These are phyloP conservation scores for Microctenopoma lineatum DNA, from an alignment of 2,797 vertebrate species.

Conservation along the genomic window DNA sequence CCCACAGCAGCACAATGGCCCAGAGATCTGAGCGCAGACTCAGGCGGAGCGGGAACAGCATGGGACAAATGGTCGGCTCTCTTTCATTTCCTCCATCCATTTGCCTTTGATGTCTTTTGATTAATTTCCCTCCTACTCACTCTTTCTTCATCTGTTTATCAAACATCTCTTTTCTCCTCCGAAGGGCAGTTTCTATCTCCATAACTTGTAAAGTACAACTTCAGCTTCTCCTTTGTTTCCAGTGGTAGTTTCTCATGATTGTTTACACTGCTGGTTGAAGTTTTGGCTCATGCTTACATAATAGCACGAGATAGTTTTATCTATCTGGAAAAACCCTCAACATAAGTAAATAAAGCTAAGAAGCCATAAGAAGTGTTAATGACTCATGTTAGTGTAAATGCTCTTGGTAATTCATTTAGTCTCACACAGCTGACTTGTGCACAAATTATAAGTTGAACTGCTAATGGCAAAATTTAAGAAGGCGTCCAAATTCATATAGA, in stretches of 20 bases:
- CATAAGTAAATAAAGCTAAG: no score
- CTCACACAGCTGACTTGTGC: no score
- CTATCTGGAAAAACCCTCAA: no score
- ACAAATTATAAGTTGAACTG: no score
- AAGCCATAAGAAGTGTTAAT: no score
- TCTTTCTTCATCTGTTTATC: conserved; percentile 56
- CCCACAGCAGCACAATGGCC: conserved; percentile 72
- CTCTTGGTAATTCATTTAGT: no score
- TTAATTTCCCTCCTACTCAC: conserved; percentile 78
- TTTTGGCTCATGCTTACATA: neutral
- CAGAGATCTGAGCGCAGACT: conserved; percentile 76
- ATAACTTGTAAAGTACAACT: conserved; percentile 15
- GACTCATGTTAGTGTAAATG: no score
- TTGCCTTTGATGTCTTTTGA: conserved; percentile 82
- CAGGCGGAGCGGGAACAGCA: conserved; percentile 73
- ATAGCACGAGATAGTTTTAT: neutral
- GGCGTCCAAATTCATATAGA: no score
- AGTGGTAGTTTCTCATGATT: neutral
- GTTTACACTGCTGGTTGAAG: neutral
- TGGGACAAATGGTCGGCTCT: conserved; percentile 76
- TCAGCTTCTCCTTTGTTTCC: neutral
- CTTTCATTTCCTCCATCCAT: conserved; percentile 76
- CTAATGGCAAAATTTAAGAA: no score
- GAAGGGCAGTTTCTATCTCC: conserved; percentile 23
- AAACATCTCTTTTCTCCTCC: conserved; percentile 42